Percentiles rank a stretch among this genome's conserved stretches.
Evolutionary conservation across 1,140 invertebrate species (phyloP).

Genomic region (Brachionus rotundiformis): DNA sequence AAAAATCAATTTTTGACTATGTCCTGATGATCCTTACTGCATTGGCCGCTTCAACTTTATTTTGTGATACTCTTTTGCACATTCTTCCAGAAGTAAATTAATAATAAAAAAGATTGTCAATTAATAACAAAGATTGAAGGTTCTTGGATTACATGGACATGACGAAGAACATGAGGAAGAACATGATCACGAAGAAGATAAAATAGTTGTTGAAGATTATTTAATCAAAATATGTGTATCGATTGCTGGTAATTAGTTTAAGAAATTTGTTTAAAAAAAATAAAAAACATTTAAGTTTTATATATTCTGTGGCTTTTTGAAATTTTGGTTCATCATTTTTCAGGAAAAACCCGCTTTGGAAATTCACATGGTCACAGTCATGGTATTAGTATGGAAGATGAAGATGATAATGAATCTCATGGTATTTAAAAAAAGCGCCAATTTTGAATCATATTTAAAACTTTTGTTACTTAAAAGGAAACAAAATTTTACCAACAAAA

Average conservation of each 20-base stretch:
- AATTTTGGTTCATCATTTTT: slow-evolving; percentile 35
- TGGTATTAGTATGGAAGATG: slow-evolving; percentile 1
- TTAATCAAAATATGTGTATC: not conserved
- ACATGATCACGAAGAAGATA: not conserved
- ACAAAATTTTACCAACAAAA: not conserved
- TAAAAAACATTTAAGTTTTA: not conserved
- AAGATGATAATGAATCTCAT: not conserved
- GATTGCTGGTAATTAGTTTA: not conserved
- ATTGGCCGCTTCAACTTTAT: slow-evolving; percentile 63
- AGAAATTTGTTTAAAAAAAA: not conserved
- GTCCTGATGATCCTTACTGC: not conserved
- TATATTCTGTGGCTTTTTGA: not conserved
- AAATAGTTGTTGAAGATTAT: slow-evolving; percentile 15
- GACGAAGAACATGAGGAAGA: slow-evolving; percentile 32
- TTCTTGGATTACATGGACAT: not conserved
- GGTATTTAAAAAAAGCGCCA: not conserved
- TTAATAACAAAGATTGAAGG: not conserved
- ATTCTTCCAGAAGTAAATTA: slow-evolving; percentile 59
- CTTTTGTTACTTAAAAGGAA: not conserved
- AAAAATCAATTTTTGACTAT: slow-evolving; percentile 11
- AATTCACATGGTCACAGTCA: slow-evolving; percentile 18
- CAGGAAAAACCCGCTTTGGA: not conserved
- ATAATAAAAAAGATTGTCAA: not conserved
- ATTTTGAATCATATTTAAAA: no score
- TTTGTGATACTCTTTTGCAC: slow-evolving; percentile 65